Percentiles rank a stretch among this genome's conserved stretches.
Conservation (phyloP, 1,140 invertebrate species). For the Apis laboriosa region DNA sequence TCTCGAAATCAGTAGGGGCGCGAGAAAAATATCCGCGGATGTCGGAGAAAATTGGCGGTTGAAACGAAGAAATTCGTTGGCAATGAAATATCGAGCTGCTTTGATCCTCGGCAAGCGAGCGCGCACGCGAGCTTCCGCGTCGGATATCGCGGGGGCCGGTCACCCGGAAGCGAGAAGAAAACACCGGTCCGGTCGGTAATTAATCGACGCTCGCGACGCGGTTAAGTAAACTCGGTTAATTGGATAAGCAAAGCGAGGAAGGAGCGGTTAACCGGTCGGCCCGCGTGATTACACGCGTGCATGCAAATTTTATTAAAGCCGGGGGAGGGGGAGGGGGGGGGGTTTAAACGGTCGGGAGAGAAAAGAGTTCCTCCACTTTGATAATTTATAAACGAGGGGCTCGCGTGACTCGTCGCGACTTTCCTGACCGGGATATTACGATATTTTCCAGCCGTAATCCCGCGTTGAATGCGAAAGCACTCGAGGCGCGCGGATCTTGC, state of each 20-base stretch:
- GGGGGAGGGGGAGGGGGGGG: background rate
- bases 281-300: slow-evolving; percentile 10
- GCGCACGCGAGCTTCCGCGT: slow-evolving; percentile 13
- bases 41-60: background rate
- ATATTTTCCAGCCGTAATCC: slow-evolving; percentile 34
- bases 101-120: background rate
- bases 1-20: too few relatives aligned
- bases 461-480: background rate
- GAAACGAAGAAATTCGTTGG: background rate
- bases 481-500: background rate
- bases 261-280: background rate
- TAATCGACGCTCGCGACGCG: slow-evolving; percentile 14
- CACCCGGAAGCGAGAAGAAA: slow-evolving; percentile 19
- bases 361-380: slow-evolving; percentile 15
- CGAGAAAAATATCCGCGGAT: background rate
- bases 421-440: background rate
- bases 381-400: slow-evolving; percentile 42
- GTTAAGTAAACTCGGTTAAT: slow-evolving; percentile 37
- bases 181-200: slow-evolving; percentile 7
- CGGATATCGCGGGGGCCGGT: background rate
- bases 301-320: background rate
- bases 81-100: slow-evolving; percentile 12
- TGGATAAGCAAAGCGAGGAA: slow-evolving; percentile 9
- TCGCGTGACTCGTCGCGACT: slow-evolving; percentile 33
- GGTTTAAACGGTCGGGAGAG: slow-evolving; percentile 8